Conservation (phyloP, 2,797 vertebrate genomes). For the Geotrypetes seraphini region DNA sequence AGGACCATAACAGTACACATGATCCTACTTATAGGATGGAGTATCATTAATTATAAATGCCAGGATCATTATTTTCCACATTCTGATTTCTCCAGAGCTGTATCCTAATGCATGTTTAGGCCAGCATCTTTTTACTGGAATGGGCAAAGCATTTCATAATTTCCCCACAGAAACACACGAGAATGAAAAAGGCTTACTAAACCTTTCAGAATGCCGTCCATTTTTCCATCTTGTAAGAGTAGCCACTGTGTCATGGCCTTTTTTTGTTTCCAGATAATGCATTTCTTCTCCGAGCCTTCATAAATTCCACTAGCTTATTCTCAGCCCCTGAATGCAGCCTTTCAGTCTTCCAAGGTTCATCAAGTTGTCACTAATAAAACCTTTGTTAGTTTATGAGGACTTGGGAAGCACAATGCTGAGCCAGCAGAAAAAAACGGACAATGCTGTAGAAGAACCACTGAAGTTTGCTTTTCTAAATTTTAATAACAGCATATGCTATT, state of each 20-base stretch:
- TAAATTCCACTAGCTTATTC: not conserved
- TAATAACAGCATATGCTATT: too few relatives aligned
- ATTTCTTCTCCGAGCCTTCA: not conserved
- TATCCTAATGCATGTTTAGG: conserved; percentile 7
- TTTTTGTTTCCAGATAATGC: too few relatives aligned
- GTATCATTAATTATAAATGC: conserved; percentile 18
- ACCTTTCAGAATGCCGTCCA: conserved; percentile 11
- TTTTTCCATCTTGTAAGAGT: too few relatives aligned
- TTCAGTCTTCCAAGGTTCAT: accelerated
- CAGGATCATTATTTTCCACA: conserved; percentile 9
- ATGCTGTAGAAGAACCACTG: too few relatives aligned
- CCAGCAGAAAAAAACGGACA: too few relatives aligned
- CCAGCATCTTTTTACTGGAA: conserved; percentile 9
- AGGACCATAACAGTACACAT: conserved; percentile 11
- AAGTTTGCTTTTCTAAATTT: too few relatives aligned
- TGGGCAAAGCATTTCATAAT: conserved; percentile 9
- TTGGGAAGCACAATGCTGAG: not conserved
- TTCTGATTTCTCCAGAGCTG: conserved; percentile 30
- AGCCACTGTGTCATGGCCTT: too few relatives aligned
- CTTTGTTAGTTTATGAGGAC: not conserved
- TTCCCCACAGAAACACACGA: not conserved
- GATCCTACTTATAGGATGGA: conserved; percentile 5
- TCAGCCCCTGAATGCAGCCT: not conserved
- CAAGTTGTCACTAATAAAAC: not conserved
- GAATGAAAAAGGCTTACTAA: conserved; percentile 12